Evolutionary conservation across 2,113 vertebrate genomes (phyloP).

Genomic region (Gadus chalcogrammus): DNA sequence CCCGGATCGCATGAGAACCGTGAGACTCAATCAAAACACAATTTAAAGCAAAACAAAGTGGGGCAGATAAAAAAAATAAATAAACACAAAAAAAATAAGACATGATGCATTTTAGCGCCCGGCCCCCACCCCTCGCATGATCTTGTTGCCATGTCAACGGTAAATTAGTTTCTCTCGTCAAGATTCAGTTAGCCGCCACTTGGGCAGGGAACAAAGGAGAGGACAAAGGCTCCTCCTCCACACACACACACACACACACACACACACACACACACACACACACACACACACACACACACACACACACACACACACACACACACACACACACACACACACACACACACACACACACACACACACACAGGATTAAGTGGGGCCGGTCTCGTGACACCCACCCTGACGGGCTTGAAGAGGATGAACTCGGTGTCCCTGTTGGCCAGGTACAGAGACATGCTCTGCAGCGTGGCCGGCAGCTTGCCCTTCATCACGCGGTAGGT

Average conservation of each 20-base stretch:
- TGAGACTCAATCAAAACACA: no score
- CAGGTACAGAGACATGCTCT: conserved; percentile 94
- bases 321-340: no score
- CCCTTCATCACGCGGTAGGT: conserved; percentile 91
- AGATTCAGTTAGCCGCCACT: conserved; percentile 48
- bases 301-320: no score
- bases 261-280: no score
- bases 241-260: no score
- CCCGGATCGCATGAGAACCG: no score
- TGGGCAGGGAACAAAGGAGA: conserved; percentile 30
- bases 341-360: no score
- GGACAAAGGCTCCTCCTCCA: no score
- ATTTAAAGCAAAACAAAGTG: no score
- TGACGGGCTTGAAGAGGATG: conserved; percentile 96
- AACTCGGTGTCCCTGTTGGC: conserved; percentile 97
- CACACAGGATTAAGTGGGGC: background rate
- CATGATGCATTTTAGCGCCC: no score
- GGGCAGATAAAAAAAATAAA: no score
- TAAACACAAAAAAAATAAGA: background rate
- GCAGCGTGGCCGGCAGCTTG: conserved; percentile 86
- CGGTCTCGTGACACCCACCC: conserved; percentile 76
- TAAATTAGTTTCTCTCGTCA: conserved; percentile 47
- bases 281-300: no score
- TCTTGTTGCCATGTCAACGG: conserved; percentile 67
- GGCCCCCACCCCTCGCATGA: conserved; percentile 46